Conservation (phyloP, 2,113 vertebrate genomes). For the Saccopteryx bilineata region DNA sequence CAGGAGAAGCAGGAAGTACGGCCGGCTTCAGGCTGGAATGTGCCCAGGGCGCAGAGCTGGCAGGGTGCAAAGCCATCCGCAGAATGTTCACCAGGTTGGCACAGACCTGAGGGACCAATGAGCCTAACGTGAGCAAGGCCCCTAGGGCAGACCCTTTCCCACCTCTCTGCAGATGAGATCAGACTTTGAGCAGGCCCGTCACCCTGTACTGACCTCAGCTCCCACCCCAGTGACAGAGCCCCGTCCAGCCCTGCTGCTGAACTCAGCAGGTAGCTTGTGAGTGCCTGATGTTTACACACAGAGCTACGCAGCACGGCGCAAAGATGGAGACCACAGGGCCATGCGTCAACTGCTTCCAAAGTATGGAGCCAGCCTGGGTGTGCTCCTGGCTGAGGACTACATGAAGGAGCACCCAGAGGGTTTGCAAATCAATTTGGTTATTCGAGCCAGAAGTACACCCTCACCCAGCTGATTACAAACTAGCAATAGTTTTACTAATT, state of each 20-base stretch:
- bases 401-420: not conserved
- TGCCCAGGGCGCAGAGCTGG: slow-evolving; percentile 91
- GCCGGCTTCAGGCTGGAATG: slow-evolving; percentile 95
- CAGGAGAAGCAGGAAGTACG: slow-evolving; percentile 95
- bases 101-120: slow-evolving; percentile 90
- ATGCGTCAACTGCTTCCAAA: not conserved
- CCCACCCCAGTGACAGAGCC: not conserved
- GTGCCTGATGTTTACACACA: not conserved
- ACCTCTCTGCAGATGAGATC: not conserved
- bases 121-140: slow-evolving; percentile 38
- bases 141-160: not conserved
- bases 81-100: slow-evolving; percentile 94
- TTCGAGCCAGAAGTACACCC: not conserved
- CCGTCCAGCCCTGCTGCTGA: not conserved
- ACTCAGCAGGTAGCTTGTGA: not conserved
- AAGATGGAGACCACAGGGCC: not conserved
- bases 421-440: not conserved
- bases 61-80: slow-evolving; percentile 95
- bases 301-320: not conserved
- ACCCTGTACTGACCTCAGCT: not conserved
- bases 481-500: not conserved
- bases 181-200: not conserved
- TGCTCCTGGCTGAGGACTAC: not conserved
- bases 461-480: not conserved
- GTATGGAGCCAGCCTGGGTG: not conserved